These are phyloP conservation scores for Centropus bengalensis DNA, from an alignment of 2,113 vertebrate species.

Conservation along the genomic window DNA sequence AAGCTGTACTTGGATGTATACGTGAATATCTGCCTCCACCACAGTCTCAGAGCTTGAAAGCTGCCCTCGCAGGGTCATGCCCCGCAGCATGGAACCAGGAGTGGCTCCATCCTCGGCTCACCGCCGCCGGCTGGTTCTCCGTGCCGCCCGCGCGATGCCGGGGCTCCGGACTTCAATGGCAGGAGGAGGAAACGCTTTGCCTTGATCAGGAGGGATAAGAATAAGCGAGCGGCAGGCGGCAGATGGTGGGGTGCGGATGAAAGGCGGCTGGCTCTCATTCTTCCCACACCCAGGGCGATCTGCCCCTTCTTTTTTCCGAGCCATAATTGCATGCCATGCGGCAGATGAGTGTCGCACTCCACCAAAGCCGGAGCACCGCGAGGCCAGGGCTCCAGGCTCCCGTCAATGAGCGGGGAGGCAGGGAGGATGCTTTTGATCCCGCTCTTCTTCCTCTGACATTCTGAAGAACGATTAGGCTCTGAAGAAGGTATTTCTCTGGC, in stretches of 20 bases:
- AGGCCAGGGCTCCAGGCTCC: background rate
- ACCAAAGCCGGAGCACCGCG: background rate
- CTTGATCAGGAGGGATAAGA: constrained; percentile 64
- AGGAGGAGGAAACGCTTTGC: background rate
- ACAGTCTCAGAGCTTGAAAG: background rate
- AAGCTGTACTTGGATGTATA: rapidly evolving
- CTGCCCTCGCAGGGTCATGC: background rate
- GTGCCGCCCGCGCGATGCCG: background rate
- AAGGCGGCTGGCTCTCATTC: constrained; percentile 53
- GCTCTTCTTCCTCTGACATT: background rate
- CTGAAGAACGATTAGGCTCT: background rate
- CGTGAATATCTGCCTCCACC: background rate
- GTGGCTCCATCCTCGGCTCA: background rate
- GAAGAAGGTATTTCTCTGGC: background rate
- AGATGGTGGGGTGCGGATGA: constrained; percentile 50
- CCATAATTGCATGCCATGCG: constrained; percentile 23
- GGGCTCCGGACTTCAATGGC: constrained; percentile 12
- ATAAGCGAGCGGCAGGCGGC: constrained; percentile 56
- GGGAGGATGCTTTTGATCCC: constrained; percentile 42
- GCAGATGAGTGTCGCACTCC: background rate
- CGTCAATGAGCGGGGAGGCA: constrained; percentile 31
- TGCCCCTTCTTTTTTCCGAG: constrained; percentile 10
- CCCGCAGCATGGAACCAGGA: background rate
- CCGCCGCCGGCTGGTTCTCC: background rate
- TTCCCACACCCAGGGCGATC: background rate